Evolutionary conservation across 2,797 vertebrate species (phyloP), one percentile per base, ranked within the genome.

Genomic region (Crenichthys baileyi): DNA sequence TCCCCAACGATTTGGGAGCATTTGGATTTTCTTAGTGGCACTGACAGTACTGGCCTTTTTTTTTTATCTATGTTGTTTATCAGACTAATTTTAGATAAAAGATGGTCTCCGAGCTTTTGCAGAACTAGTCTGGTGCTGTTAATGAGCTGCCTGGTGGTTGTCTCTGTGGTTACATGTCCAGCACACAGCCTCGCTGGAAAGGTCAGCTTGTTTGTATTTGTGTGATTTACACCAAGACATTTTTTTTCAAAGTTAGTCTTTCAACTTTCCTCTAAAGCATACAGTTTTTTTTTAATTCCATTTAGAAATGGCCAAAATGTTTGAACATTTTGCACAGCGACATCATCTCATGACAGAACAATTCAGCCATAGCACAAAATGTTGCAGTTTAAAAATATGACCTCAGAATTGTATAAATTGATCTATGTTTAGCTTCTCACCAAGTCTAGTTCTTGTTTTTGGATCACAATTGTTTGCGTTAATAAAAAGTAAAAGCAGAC

Each of bases 61-160:
- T 24, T 50, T 60, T 46, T 13, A 7, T 24, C 55, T 44, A 71
- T 61, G 65, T 46, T 70, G 56, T 65, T 20, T 65, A 36, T 63
- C 18, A 56, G 67, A 79, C 73, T 63, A 60, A 31, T 75, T 77
- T 80, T 5, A 39, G n/a, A 77, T 61, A 46, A 73, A 77, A 80
- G 39, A 72, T 29, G 39, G 1, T 50, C 58, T 73, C 46, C 11
- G 22, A 55, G 39, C 44, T 71, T 80, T 78, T 73, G n/a, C 9
- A 73, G 60, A 61, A 71, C 80, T 78, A 15, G 48, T 72, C 36
- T 24, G 48, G 70, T 18, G 29, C 31, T 26, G n/a, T 68, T 56
- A 73, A 68, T 46, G 70, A 74, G 63, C 56, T 72, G 79, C 31
- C 18, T 39, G 12, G 36, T 31, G 31, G 56, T 16, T 44, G 39